These are phyloP conservation scores for Atherinosoma microstoma DNA, from an alignment of 2,797 vertebrate species.

Conservation along the genomic window DNA sequence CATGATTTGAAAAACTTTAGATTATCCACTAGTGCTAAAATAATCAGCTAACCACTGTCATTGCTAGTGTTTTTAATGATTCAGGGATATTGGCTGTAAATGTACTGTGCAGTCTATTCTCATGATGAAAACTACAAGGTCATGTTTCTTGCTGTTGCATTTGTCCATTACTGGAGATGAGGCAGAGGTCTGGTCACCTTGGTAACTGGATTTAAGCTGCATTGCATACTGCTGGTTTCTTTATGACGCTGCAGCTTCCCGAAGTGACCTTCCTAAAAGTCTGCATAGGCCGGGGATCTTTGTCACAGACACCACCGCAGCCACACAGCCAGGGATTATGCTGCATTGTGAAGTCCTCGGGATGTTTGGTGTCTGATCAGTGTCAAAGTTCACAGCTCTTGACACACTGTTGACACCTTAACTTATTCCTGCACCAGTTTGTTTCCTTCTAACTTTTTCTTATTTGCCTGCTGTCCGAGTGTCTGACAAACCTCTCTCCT, in stretches of 20 bases:
- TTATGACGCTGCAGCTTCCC: slow-evolving; percentile 26
- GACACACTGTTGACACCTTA: slow-evolving; percentile 11
- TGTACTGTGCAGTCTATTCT: neutral
- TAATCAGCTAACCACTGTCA: neutral
- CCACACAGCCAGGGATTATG: slow-evolving; percentile 40
- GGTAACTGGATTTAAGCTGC: slow-evolving; percentile 34
- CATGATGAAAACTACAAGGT: neutral
- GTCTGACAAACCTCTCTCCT: slow-evolving; percentile 20
- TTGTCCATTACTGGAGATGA: slow-evolving; percentile 28
- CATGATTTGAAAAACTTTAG: neutral
- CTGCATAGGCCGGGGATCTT: slow-evolving; percentile 44
- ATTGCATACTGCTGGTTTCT: slow-evolving; percentile 42
- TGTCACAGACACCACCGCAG: slow-evolving; percentile 21
- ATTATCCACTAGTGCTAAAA: neutral
- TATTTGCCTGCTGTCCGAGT: slow-evolving; percentile 23
- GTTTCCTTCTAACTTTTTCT: slow-evolving; percentile 13
- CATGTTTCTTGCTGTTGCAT: slow-evolving; percentile 15
- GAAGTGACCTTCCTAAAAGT: slow-evolving; percentile 60
- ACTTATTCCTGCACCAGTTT: neutral
- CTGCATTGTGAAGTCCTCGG: slow-evolving; percentile 25
- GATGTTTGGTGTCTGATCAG: slow-evolving; percentile 29
- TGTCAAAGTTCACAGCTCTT: slow-evolving; percentile 61
- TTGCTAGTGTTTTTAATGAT: neutral
- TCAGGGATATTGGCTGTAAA: neutral
- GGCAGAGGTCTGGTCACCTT: slow-evolving; percentile 41